Evolutionary conservation across 1,140 invertebrate species (phyloP), one percentile per base, ranked within the genome.

Genomic region (Drosophila nigrodunni): DNA sequence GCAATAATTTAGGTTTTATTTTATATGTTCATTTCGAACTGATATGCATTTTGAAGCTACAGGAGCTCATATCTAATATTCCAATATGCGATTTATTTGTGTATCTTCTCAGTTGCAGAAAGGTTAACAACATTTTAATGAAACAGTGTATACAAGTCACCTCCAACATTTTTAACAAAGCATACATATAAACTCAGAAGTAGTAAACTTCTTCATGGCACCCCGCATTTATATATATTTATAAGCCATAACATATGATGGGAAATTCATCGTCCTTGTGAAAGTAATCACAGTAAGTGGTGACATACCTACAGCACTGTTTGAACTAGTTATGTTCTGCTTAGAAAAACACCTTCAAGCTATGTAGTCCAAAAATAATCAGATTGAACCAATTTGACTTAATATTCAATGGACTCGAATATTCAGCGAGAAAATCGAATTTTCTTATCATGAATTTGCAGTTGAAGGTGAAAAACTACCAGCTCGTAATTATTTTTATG

Each of bases 371-470:
- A 54, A 37, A 7, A 54, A 54, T 54, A 34, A 25, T 6, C 11
- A 8, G 25, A 35, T 13, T 52, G 49, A 52, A n/a, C 25, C 25
- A 30, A 30, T 6, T 52, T n/a, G 2, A 13, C 13, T 25, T 7
- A 52, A 35, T 35, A 15, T 54, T 35, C 50, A 54, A 54, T 37
- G 30, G 50, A 9, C n/a, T 8, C 13, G 50, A 7, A 15, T 21
- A 21, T 21, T 1, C 18, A 21, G 18, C 18, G 7, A 43, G 41
- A 35, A 37, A 57, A 78, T 68, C 67, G 50, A 75, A 74, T 70
- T 74, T 39, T 49, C 77, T 78, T 75, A 80, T 82, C 77, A 69
- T 18, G 46, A 74, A 64, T 66, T 80, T 55, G 64, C 81, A 77
- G 64, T 67, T 46, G 18, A 44, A 47, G 34, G 60, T 54, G 50